A percentile compares a stretch with the other conserved stretches of the same genome.
phyloP scores from a whole-genome alignment of 1,140 invertebrate species.

The Pseudomyrmex pallidus region DNA sequence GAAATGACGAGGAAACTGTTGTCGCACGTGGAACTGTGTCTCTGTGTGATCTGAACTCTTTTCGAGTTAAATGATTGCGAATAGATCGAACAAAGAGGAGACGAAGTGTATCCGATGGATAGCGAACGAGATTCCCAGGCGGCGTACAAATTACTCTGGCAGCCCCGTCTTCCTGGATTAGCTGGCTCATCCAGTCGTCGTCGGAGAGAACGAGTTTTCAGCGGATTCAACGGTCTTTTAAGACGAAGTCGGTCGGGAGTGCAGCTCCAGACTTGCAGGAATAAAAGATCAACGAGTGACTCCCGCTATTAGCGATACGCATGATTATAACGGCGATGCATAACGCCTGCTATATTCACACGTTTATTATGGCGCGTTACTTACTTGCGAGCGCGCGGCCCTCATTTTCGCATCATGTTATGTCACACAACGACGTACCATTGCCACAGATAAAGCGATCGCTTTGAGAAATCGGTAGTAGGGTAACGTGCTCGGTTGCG shows the following conservation, averaged over 20 bases:
- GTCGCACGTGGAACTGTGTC: conserved; percentile 15
- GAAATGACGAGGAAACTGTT: conserved; percentile 34
- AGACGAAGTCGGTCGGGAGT: conserved; percentile 25
- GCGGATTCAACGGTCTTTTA: conserved; percentile 65
- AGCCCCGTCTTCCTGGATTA: conserved; percentile 70
- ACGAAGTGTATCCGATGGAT: conserved; percentile 2
- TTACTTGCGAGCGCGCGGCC: neutral
- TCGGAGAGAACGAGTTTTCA: conserved; percentile 68
- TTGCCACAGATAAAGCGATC: neutral
- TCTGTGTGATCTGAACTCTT: neutral
- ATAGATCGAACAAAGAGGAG: neutral
- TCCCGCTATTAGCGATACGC: conserved; percentile 25
- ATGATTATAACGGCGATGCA: conserved; percentile 22
- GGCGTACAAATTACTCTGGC: conserved; percentile 64
- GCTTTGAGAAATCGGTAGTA: conserved; percentile 15
- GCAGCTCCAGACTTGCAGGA: neutral
- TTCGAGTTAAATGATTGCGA: conserved; percentile 9
- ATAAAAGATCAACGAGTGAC: neutral
- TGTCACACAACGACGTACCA: conserved; percentile 6
- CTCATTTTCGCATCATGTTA: conserved; percentile 6
- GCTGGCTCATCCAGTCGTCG: conserved; percentile 68
- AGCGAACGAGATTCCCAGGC: neutral
- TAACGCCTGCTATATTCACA: neutral
- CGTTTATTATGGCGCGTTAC: conserved; percentile 11
- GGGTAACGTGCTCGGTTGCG: neutral